Evolutionary conservation across 2,888 invertebrate species (phyloP).

Genomic region (Dinocampus coccinellae): DNA sequence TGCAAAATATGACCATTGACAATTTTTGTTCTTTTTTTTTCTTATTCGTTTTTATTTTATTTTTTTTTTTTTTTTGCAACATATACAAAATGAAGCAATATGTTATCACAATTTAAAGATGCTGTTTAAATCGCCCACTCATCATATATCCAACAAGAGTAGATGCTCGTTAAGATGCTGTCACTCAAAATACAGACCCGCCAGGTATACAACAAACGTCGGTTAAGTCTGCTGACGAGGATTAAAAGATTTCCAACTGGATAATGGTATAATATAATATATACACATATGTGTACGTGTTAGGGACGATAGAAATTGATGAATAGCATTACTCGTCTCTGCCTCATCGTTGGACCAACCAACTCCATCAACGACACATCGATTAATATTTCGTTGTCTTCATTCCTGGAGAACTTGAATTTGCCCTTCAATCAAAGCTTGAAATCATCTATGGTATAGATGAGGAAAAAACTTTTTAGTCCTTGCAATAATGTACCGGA

Average conservation of each 20-base stretch:
- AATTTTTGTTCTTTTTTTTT: background rate
- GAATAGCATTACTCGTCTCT: conserved; percentile 41
- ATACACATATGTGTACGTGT: background rate
- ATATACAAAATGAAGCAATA: background rate
- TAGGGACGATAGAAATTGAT: conserved; percentile 53
- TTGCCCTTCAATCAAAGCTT: background rate
- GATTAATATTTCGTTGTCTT: conserved; percentile 25
- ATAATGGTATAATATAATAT: conserved; percentile 43
- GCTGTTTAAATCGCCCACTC: conserved; percentile 36
- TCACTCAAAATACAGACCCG: conserved; percentile 54
- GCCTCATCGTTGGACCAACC: background rate
- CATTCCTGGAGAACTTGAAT: background rate
- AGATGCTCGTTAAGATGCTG: conserved; percentile 68
- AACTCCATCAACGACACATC: background rate
- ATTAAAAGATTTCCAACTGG: conserved; percentile 56
- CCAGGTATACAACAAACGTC: conserved; percentile 44
- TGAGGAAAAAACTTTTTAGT: background rate
- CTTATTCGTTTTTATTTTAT: background rate
- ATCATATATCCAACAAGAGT: conserved; percentile 46
- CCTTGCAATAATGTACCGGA: background rate
- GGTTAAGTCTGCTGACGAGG: conserved; percentile 40
- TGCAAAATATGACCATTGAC: background rate
- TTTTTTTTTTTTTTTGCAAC: background rate
- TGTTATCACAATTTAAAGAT: conserved; percentile 1
- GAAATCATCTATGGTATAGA: conserved; percentile 6